Evolutionary conservation across 2,888 invertebrate genomes (phyloP).

Genomic region (Drosophila conformis): DNA sequence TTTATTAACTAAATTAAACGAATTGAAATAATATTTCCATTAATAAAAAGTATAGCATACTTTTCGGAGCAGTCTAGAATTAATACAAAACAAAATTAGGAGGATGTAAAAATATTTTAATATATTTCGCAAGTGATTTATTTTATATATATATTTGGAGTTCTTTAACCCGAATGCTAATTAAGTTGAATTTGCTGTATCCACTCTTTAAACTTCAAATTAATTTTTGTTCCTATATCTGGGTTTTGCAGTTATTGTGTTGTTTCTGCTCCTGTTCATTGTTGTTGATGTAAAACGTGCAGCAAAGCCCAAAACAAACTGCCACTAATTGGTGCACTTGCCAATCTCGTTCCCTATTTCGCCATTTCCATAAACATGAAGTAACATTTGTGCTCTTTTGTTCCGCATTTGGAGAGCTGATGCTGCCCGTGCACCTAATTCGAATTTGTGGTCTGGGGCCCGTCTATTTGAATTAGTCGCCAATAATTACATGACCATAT

Average conservation of each 20-base stretch:
- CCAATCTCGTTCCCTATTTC: constrained; percentile 8
- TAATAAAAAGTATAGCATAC: constrained; percentile 2
- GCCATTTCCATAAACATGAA: constrained; percentile 42
- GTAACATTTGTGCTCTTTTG: constrained; percentile 41
- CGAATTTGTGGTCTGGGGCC: constrained; percentile 49
- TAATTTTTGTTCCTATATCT: background rate
- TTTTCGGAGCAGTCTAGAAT: constrained; percentile 4
- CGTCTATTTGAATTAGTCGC: constrained; percentile 44
- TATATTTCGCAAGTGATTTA: background rate
- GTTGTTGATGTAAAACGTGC: background rate
- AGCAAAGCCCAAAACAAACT: background rate
- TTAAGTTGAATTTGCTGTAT: background rate
- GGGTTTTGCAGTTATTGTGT: background rate
- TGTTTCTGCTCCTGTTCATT: background rate
- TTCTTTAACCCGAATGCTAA: background rate
- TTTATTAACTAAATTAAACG: background rate
- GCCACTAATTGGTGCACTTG: constrained; percentile 12
- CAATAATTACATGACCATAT: constrained; percentile 55
- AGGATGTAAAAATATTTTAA: background rate
- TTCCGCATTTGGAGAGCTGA: constrained; percentile 9
- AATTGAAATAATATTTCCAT: background rate
- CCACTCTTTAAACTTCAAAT: background rate
- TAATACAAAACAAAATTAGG: background rate
- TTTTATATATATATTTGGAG: background rate
- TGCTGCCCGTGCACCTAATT: constrained; percentile 26